A percentile compares a stretch with the other conserved stretches of the same genome.
phyloP scores from a whole-genome alignment of 2,888 invertebrate genomes.

The Hofmannophila pseudospretella region DNA sequence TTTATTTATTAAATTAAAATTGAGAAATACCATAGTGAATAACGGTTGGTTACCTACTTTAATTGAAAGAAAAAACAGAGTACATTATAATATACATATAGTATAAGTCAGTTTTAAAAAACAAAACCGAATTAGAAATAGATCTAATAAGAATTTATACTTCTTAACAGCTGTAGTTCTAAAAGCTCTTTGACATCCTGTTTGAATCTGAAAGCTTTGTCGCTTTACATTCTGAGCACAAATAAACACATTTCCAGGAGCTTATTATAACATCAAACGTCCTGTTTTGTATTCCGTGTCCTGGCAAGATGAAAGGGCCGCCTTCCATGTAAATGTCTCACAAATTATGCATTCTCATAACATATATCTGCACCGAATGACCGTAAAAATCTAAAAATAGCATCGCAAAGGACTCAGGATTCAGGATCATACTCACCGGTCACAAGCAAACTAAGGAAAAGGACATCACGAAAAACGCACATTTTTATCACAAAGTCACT shows the following conservation, averaged over 20 bases:
- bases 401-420: constrained; percentile 57
- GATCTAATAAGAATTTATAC: neutral
- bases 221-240: too few species aligned
- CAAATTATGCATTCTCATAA: constrained; percentile 12
- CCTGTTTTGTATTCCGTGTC: constrained; percentile 8
- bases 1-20: too few species aligned
- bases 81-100: too few species aligned
- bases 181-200: constrained; percentile 2
- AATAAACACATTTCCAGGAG: constrained; percentile 21
- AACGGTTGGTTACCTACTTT: too few species aligned
- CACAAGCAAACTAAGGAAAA: constrained; percentile 51
- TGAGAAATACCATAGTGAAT: too few species aligned
- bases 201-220: too few species aligned
- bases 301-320: constrained; percentile 29
- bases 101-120: too few species aligned
- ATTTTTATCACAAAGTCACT: constrained; percentile 52
- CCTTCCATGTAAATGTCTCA: constrained; percentile 11
- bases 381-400: constrained; percentile 65
- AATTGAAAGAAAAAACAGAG: too few species aligned
- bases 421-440: constrained; percentile 58
- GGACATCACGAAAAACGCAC: constrained; percentile 47
- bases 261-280: constrained; percentile 32
- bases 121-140: too few species aligned
- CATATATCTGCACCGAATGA: constrained; percentile 42
- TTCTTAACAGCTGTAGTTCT: neutral